These are phyloP conservation scores for Ochotona princeps DNA, from an alignment of 2,113 vertebrate species.

Conservation along the genomic window DNA sequence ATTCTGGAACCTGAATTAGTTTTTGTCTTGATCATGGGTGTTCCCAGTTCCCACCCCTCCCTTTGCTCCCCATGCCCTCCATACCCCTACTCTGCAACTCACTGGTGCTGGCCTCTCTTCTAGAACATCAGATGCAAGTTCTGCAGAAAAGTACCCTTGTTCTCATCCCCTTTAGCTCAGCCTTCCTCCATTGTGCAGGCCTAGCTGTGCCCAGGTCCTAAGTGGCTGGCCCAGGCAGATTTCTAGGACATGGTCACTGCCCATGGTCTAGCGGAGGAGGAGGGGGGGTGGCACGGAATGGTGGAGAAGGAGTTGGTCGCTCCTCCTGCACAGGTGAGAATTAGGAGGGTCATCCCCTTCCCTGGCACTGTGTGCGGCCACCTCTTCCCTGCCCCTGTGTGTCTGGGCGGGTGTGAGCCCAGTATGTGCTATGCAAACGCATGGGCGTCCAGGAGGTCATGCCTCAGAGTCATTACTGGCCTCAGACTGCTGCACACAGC, in stretches of 20 bases:
- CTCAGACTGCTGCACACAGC: neutral
- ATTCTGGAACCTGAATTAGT: neutral
- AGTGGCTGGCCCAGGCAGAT: neutral
- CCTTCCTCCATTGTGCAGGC: too few relatives aligned
- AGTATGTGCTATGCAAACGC: neutral
- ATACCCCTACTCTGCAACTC: too few relatives aligned
- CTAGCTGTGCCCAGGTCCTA: neutral
- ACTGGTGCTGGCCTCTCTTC: neutral
- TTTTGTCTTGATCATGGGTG: neutral
- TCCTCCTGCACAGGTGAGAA: neutral
- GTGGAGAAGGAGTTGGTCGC: fast-evolving
- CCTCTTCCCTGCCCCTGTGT: neutral
- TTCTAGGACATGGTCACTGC: fast-evolving
- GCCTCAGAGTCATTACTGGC: neutral
- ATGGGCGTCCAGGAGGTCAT: neutral
- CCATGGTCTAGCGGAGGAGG: neutral
- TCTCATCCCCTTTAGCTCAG: neutral
- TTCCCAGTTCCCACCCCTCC: neutral
- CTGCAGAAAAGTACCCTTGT: neutral
- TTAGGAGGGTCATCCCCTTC: neutral
- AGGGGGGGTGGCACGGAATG: too few relatives aligned
- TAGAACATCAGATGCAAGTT: neutral
- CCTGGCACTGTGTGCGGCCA: conserved; percentile 28
- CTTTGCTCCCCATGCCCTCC: neutral
- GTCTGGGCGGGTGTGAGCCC: neutral